Base-by-base conservation (phyloP, 2,888 invertebrate species). In the Drosophila anomalata region DNA sequence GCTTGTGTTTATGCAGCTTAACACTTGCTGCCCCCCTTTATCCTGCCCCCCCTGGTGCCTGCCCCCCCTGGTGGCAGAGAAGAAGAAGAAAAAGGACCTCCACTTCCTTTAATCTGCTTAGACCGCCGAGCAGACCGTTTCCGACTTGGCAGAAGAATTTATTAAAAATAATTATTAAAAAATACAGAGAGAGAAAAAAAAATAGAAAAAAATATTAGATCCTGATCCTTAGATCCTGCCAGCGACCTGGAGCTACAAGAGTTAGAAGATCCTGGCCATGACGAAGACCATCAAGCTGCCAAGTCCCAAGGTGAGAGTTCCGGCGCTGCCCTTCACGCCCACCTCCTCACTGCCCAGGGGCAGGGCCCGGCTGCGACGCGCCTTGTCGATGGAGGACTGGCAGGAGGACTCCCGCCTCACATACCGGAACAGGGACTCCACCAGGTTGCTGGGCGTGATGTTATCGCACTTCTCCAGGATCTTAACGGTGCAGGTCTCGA, bases 381-480 rank as follows among this genome's bases (percentile, higher is more conserved):
- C 72, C 20, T 70, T 72, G 51, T 87, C 79, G 52, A 88, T 69
- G 58, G 63, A 58, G 59, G 68, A 47, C 71, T 88, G 79, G 79
- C 96, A 96, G 0, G 95, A 94, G 2, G 94, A 94, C 67, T 93
- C 93, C 80, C 94, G 94, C 78, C 93, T 93, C 9, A 96, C 93
- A 88, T 94, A 96, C 72, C 94, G 94, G 89, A 96, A 94, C 72
- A 96, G 93, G 0, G 96, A 94, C 74, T 96, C 96, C 0, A 95
- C 93, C 83, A 96, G 94, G 91, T 96, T 96, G 44, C 94, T 94
- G 0, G 96, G 96, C 0, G 96, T 96, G 8, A 95, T 95, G 56
- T 95, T 95, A 0, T 91, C 88, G 87, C 96, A 97, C 0, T 91
- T 92, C 87, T 95, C 95, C 75, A 90, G 52, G 31, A 88, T 81